Base-by-base conservation (phyloP, 2,797 vertebrate species). In the Cirrhinus molitorella region DNA sequence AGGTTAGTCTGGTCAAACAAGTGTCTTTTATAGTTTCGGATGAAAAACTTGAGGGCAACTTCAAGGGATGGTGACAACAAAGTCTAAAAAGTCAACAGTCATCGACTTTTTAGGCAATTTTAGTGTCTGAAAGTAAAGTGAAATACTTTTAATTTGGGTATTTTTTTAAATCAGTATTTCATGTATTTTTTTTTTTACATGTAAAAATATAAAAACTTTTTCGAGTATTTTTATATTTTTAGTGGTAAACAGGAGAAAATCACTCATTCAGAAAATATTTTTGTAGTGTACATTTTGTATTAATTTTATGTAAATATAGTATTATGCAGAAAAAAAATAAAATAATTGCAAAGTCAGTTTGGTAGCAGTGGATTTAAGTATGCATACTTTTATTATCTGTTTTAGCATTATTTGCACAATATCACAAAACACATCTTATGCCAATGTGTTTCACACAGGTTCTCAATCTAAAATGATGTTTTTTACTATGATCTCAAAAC, bases 1-100 rank as follows among this genome's bases (percentile, higher is more conserved):
- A 8, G 81, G 71, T 75, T 66, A 65, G 72, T 83, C 21, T 40
- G 51, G 65, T 65, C 40, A 85, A 85, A 85, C 84, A 81, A 63
- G 67, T 59, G 68, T 80, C 49, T 67, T 85, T 80, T 68, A 67
- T 72, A 59, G 70, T 67, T 55, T 14, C 10, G 47, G 6, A 53
- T 72, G 78, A 49, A 80, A 73, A 66, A 79, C 19, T 49, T 31
- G 11, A 63, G 13, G 17, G 28, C 72, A 55, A 16, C 21, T 5
- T 67, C 13, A 68, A 28, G 40, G n/a, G 34, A 68, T 43, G 63
- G 37, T 49, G 55, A 45, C 25, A 61, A 28, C 14, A 28, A 6
- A 28, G 13, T 16, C 59, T 61, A 55, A 17, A 49, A 49, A 49
- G 47, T 49, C 16, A 7, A 70, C n/a, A 40, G 28, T 40, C 31